Percentiles rank a stretch among this genome's conserved stretches.
Evolutionary conservation across 2,888 invertebrate species (phyloP).

Genomic region (Xestia xanthographa): DNA sequence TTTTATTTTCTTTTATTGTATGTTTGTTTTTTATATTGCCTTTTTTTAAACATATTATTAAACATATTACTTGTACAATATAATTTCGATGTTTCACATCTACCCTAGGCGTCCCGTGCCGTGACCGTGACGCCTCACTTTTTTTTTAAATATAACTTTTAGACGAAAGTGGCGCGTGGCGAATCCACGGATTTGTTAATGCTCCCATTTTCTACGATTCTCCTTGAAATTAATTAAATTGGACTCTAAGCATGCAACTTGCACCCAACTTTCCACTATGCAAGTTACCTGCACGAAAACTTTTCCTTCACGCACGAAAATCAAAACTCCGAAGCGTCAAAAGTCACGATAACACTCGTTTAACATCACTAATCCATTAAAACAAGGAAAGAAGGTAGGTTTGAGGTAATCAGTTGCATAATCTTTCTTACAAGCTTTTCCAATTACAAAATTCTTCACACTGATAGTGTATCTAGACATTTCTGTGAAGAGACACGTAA

Average conservation of each 20-base stretch:
- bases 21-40: too few relatives aligned
- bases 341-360: conserved; percentile 19
- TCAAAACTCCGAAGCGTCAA: neutral
- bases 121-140: too few relatives aligned
- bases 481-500: neutral
- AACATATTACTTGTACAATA: too few relatives aligned
- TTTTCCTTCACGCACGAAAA: neutral
- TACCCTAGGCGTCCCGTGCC: too few relatives aligned
- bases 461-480: conserved; percentile 34
- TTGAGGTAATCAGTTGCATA: conserved; percentile 15
- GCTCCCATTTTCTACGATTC: too few relatives aligned
- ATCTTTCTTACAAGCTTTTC: conserved; percentile 54
- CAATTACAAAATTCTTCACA: conserved; percentile 48
- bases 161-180: too few relatives aligned
- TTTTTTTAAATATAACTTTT: too few relatives aligned
- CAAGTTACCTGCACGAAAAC: neutral
- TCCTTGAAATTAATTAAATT: neutral
- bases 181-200: too few relatives aligned
- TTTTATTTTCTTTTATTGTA: too few relatives aligned
- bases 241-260: neutral
- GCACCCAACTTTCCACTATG: neutral
- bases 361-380: conserved; percentile 58
- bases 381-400: conserved; percentile 11
- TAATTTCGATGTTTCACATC: too few relatives aligned
- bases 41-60: too few relatives aligned